These are phyloP conservation scores for human DNA, from an alignment of 2,113 vertebrate species.

Conservation along the genomic window GRCh38 chr1:164316501-164317000, in stretches of 20 bases:
- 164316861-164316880: neutral
- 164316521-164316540: neutral
- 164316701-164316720: neutral
- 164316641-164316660: neutral
- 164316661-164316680: neutral
- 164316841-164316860: neutral
- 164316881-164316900: neutral
- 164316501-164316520: neutral
- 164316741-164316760: neutral
- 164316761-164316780: neutral
- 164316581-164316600: neutral
- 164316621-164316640: neutral
- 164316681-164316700: too few species aligned
- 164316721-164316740: neutral
- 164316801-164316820: neutral
- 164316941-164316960: neutral
- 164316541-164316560: accelerated
- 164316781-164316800: too few species aligned
- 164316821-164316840: neutral
- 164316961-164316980: neutral
- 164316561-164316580: accelerated
- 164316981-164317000: neutral
- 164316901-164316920: neutral
- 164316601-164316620: neutral
- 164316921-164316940: neutral